Base-by-base conservation (phyloP, 1,140 invertebrate species). In the Prorops nasuta region DNA sequence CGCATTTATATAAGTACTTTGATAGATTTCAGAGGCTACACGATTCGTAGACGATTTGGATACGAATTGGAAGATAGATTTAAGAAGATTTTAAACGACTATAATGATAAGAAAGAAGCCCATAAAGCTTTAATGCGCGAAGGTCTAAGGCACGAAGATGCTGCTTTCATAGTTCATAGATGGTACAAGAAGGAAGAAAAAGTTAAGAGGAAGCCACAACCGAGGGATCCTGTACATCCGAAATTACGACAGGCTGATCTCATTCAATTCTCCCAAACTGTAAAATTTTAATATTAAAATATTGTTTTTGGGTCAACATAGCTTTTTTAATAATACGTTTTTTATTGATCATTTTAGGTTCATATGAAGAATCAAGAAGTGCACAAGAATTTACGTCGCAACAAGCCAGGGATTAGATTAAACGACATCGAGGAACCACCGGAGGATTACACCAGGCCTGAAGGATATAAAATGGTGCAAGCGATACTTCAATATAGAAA, bases 331-430 rank as follows among this genome's bases (percentile, higher is more conserved):
- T 28, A 28, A 28, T 28, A 6, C 36, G 22, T 28, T 40, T 10
- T 34, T 22, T 24, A 3, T 19, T 17, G 16, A 49, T 0, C 15
- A 12, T 52, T 59, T 3, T 48, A 87, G 84, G 81, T 86, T 18
- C 85, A 87, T 52, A 80, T 83, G 70, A 80, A 79, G 45, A 87
- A 87, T 60, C 84, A 86, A 68, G 85, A 87, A 32, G 72, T 84
- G 4, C 86, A 88, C 61, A 86, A 86, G 56, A 83, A 83, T 62
- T 69, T 87, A 21, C 75, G 85, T 3, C 76, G 79, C 4, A 86
- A 86, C 53, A 87, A 86, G 60, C 74, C 80, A 2, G 80, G 82
- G 1, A 71, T 86, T 10, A 69, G 74, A 17, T 44, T 84, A 22
- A 65, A 74, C 18, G 80, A 84, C 3, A 69, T 86, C 15, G 77